Evolutionary conservation across 2,888 invertebrate genomes (phyloP).

Genomic region (Noctua fimbriata): DNA sequence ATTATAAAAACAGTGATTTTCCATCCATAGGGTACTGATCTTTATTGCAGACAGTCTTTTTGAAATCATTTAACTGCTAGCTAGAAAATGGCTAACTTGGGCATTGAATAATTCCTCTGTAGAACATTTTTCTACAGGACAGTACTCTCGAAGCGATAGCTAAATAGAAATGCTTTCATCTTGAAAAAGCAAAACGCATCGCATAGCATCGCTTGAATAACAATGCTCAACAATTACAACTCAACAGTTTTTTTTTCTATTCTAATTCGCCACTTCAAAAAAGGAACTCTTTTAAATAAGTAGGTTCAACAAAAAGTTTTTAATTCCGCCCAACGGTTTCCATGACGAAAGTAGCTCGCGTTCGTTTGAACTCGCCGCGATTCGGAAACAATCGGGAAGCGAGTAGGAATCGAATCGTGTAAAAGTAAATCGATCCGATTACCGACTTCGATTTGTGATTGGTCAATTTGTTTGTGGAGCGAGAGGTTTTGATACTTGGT

Average conservation of each 20-base stretch:
- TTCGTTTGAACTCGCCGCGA: slow-evolving; percentile 79
- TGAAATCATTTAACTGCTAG: not conserved
- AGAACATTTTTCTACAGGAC: not conserved
- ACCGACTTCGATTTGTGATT: slow-evolving; percentile 82
- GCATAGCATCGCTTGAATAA: not conserved
- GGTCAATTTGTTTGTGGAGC: slow-evolving; percentile 68
- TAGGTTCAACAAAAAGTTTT: slow-evolving; percentile 65
- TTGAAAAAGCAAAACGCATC: not conserved
- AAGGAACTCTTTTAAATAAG: slow-evolving; percentile 63
- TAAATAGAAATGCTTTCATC: not conserved
- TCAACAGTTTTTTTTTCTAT: slow-evolving; percentile 34
- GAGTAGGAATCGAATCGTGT: slow-evolving; percentile 82
- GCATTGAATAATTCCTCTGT: not conserved
- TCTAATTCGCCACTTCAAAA: slow-evolving; percentile 48
- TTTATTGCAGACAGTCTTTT: not conserved
- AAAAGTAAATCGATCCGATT: slow-evolving; percentile 82
- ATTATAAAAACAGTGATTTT: not conserved
- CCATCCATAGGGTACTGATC: not conserved
- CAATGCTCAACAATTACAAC: slow-evolving; percentile 20
- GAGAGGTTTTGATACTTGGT: slow-evolving; percentile 57
- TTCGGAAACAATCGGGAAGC: slow-evolving; percentile 79
- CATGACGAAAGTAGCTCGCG: slow-evolving; percentile 80
- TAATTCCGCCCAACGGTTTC: slow-evolving; percentile 75
- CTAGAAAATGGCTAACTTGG: no score
- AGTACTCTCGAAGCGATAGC: not conserved